Percentiles rank a stretch among this genome's conserved stretches.
Conservation (phyloP, 2,113 vertebrate species). For the Lophotis ruficrista region DNA sequence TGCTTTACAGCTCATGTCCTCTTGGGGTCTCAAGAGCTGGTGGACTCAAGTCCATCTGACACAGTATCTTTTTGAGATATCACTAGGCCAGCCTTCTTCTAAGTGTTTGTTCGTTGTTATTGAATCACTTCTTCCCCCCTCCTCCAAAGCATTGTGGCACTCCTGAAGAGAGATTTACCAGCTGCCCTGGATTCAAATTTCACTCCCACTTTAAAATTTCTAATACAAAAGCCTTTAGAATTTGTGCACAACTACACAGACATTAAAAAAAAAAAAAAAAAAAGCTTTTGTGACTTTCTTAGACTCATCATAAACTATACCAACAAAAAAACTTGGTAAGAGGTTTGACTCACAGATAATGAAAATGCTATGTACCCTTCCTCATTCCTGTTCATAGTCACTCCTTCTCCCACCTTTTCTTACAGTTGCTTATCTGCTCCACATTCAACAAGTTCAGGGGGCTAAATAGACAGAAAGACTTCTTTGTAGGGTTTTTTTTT, state of each 20-base stretch:
- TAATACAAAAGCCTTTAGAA: neutral
- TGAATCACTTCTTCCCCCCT: neutral
- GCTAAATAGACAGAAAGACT: neutral
- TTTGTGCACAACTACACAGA: neutral
- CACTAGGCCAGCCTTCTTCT: neutral
- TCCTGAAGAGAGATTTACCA: neutral
- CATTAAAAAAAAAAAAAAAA: neutral
- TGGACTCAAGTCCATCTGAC: neutral
- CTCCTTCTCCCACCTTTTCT: neutral
- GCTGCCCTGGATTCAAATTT: neutral
- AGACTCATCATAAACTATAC: neutral
- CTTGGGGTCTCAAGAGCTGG: neutral
- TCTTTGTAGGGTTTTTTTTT: neutral
- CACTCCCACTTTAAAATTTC: neutral
- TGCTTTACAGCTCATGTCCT: neutral
- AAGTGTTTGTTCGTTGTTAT: neutral
- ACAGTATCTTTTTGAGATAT: neutral
- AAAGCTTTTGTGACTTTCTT: neutral
- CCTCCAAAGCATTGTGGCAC: neutral
- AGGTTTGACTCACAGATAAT: neutral
- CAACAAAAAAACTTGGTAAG: neutral
- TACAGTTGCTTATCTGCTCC: neutral
- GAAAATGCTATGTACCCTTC: neutral
- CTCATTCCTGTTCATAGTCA: neutral
- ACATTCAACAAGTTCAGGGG: neutral